Percentiles rank a stretch among this genome's conserved stretches.
Evolutionary conservation across 2,113 vertebrate genomes (phyloP).

Genomic region (Tetrax tetrax): DNA sequence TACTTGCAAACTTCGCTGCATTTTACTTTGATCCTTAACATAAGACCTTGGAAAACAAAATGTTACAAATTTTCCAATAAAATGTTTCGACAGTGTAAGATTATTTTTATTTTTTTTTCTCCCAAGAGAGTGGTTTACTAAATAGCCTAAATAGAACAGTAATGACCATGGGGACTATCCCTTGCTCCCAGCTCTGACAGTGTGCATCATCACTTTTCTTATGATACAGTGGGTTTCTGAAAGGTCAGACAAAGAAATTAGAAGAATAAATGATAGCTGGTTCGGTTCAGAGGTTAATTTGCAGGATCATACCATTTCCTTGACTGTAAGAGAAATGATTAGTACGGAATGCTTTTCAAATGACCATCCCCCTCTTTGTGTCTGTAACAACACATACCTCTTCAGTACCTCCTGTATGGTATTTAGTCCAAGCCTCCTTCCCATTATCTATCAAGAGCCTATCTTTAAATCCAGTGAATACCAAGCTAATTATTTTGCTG

Average conservation of each 20-base stretch:
- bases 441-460: background rate
- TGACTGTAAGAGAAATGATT: background rate
- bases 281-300: background rate
- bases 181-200: background rate
- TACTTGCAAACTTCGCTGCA: background rate
- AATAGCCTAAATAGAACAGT: background rate
- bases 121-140: background rate
- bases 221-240: background rate
- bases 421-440: background rate
- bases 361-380: background rate
- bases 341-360: background rate
- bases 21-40: background rate
- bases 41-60: background rate
- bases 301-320: background rate
- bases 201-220: background rate
- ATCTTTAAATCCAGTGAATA: background rate
- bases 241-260: background rate
- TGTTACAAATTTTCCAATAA: background rate
- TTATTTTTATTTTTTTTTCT: fast-evolving
- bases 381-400: background rate
- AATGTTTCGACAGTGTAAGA: background rate
- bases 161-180: background rate
- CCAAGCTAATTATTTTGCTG: background rate
- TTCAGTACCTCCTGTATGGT: background rate
- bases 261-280: background rate